Base-by-base conservation (phyloP, 2,113 vertebrate species). In the Plectropomus leopardus region DNA sequence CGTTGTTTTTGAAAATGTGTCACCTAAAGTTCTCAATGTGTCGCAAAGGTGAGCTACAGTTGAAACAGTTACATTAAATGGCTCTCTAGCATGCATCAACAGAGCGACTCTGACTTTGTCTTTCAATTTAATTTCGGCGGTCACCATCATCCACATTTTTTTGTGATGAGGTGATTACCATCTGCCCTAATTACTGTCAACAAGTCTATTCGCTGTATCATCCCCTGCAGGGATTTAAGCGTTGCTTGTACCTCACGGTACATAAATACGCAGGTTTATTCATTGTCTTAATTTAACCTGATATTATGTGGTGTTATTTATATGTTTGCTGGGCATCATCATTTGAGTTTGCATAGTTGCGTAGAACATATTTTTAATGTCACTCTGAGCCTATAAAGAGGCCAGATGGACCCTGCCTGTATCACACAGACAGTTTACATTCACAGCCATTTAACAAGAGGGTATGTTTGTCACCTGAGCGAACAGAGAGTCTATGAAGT, bases 391-490 rank as follows among this genome's bases (percentile, higher is more conserved):
- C n/a, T n/a, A n/a, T n/a, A n/a, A 42, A 26, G 28, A 64, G 28
- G 42, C 42, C 8, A 48, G 19, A 32, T 6, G 0, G 51, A n/a
- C 16, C 5, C 44, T 4, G 21, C 9, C 26, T 15, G 14, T 16
- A 30, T 48, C 65, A 42, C 23, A 14, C 2, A 13, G 11, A 23
- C 14, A 30, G 55, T 64, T 69, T 59, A 64, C 59, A 28, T 45
- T 48, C n/a, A 47, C 9, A 44, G 54, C 21, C 36, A 21, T 66
- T 21, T 48, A 32, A 50, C 21, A 53, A 34, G 40, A 24, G 48
- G n/a, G 50, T 50, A 24, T 58, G 15, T 57, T 71, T 82, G 54
- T 65, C 68, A 83, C 34, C 21, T 47, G 53, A 72, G 24, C 5
- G 44, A 64, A 50, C n/a, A 59, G 5, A 66, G 32, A 7, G 40